Conservation (phyloP, 2,888 invertebrate species). For the Athalia circularis region DNA sequence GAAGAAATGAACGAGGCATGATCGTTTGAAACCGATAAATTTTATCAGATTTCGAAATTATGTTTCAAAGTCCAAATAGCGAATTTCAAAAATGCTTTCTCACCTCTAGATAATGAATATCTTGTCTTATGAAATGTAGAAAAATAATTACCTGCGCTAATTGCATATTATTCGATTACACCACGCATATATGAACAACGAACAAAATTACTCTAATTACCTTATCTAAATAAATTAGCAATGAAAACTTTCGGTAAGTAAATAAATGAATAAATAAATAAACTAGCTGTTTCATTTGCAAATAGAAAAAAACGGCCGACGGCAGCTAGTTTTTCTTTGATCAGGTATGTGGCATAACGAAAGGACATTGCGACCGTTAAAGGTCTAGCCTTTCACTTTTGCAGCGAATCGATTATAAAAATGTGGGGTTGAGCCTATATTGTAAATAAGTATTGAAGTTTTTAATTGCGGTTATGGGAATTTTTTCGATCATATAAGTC, state of each 20-base stretch:
- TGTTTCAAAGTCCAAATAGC: no score
- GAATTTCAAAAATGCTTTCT: no score
- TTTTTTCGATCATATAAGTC: slow-evolving; percentile 18
- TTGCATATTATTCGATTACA: background rate
- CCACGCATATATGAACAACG: background rate
- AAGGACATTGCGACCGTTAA: slow-evolving; percentile 47
- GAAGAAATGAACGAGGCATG: no score
- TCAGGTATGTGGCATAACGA: slow-evolving; percentile 44
- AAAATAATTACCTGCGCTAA: background rate
- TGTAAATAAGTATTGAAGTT: background rate
- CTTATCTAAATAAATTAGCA: background rate
- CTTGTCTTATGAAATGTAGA: background rate
- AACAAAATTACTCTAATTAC: background rate
- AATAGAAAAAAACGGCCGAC: background rate
- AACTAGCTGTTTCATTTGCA: background rate
- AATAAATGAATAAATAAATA: background rate
- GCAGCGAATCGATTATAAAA: slow-evolving; percentile 31
- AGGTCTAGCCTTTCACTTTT: slow-evolving; percentile 53
- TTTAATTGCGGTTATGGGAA: background rate
- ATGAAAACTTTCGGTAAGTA: background rate
- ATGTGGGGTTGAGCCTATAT: slow-evolving; percentile 35
- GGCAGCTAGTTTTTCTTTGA: background rate
- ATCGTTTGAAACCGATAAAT: no score
- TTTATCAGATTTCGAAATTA: no score
- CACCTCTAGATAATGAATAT: background rate